phyloP scores from a whole-genome alignment of 2,113 vertebrate genomes.

The Notothenia rossii region DNA sequence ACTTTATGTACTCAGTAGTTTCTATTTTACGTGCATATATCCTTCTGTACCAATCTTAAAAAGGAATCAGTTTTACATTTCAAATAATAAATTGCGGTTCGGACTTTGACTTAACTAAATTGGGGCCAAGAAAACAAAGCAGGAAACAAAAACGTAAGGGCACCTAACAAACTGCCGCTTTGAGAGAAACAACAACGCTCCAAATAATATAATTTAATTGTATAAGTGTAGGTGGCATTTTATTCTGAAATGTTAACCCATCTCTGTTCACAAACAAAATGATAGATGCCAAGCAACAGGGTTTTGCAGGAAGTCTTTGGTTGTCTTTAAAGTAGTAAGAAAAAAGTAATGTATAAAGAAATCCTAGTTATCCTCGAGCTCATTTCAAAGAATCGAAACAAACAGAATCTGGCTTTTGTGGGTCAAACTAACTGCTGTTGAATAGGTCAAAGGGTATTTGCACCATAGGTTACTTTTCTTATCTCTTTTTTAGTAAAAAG shows the following conservation, averaged over 20 bases:
- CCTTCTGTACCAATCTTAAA: background rate
- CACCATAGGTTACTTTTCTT: background rate
- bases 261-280: background rate
- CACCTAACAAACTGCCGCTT: background rate
- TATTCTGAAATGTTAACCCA: constrained; percentile 3
- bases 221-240: background rate
- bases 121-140: background rate
- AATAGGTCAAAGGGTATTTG: constrained; percentile 52
- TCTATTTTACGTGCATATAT: background rate
- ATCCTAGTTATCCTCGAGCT: constrained; percentile 9
- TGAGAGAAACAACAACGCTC: constrained; percentile 1
- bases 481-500: background rate
- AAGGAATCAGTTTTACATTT: background rate
- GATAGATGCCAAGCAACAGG: background rate
- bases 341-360: background rate
- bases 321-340: background rate
- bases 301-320: background rate
- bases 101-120: constrained; percentile 8
- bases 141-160: background rate
- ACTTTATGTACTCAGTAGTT: background rate
- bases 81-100: background rate
- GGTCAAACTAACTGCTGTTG: constrained; percentile 22
- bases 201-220: background rate
- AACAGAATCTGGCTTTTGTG: background rate
- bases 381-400: constrained; percentile 42